phyloP scores from a whole-genome alignment of 2,888 invertebrate genomes.

The Spialia ferax region DNA sequence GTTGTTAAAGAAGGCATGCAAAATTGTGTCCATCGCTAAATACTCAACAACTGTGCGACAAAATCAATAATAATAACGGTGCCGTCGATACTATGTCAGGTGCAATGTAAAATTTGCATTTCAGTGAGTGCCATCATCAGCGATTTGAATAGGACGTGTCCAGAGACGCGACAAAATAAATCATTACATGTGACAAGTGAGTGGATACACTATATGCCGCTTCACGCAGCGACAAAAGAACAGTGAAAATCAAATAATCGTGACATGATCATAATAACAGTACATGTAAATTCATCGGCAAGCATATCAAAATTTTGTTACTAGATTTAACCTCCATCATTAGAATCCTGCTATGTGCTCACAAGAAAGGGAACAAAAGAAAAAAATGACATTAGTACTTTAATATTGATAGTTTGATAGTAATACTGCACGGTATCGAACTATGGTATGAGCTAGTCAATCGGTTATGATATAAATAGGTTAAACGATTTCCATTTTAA shows the following conservation, averaged over 20 bases:
- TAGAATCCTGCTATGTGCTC: conserved; percentile 86
- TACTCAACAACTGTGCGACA: conserved; percentile 87
- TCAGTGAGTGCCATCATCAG: conserved; percentile 86
- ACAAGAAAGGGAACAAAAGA: conserved; percentile 78
- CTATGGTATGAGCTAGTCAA: conserved; percentile 55
- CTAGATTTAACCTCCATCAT: conserved; percentile 82
- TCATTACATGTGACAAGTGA: conserved; percentile 91
- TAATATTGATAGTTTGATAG: conserved; percentile 66
- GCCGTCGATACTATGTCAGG: conserved; percentile 85
- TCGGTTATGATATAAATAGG: conserved; percentile 50
- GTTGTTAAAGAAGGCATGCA: conserved; percentile 86
- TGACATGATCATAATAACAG: conserved; percentile 67
- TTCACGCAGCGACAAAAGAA: conserved; percentile 57
- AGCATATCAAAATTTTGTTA: conserved; percentile 82
- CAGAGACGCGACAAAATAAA: conserved; percentile 72
- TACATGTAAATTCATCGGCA: conserved; percentile 78
- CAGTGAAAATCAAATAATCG: conserved; percentile 65
- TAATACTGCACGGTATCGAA: conserved; percentile 51
- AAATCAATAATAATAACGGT: conserved; percentile 83
- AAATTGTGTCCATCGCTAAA: conserved; percentile 86
- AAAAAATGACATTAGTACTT: conserved; percentile 80
- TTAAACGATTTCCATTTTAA: conserved; percentile 43
- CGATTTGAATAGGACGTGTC: conserved; percentile 63
- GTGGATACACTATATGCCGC: conserved; percentile 76
- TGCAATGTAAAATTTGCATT: conserved; percentile 84